Percentiles rank a stretch among this genome's conserved stretches.
These are phyloP conservation scores for Popillia japonica DNA, from an alignment of 1,140 invertebrate genomes.

Conservation along the genomic window DNA sequence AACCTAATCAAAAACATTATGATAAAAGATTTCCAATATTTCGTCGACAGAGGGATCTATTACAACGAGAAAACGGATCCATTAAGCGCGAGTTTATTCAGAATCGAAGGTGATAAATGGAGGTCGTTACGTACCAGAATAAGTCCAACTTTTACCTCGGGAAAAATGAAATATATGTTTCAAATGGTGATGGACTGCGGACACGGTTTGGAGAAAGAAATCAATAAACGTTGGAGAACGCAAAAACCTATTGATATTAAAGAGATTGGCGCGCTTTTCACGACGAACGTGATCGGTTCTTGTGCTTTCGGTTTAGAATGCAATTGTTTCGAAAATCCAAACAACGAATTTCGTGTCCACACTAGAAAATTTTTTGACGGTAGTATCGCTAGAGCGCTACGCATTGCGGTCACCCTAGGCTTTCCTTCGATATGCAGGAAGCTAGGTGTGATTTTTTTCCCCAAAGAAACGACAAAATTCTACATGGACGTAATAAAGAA, in stretches of 20 bases:
- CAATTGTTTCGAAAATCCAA: constrained; percentile 63
- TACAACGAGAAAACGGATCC: constrained; percentile 63
- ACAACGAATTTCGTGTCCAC: constrained; percentile 63
- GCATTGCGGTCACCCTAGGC: background rate
- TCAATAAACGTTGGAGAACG: background rate
- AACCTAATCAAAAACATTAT: constrained; percentile 69
- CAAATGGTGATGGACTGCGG: constrained; percentile 53
- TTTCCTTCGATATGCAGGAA: constrained; percentile 35
- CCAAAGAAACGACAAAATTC: constrained; percentile 43
- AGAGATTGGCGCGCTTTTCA: constrained; percentile 61
- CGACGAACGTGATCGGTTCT: constrained; percentile 66
- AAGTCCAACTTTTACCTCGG: constrained; percentile 64
- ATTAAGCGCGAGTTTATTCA: constrained; percentile 64
- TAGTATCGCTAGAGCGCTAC: background rate
- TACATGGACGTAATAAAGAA: constrained; percentile 45
- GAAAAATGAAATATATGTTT: constrained; percentile 63
- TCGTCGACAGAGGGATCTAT: constrained; percentile 62
- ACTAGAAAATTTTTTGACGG: constrained; percentile 54
- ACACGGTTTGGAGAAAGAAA: background rate
- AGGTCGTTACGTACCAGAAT: constrained; percentile 62
- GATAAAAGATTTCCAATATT: constrained; percentile 63
- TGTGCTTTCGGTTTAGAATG: constrained; percentile 67
- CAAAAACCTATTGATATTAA: background rate
- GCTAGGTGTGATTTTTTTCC: constrained; percentile 6
- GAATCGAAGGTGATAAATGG: constrained; percentile 62